Evolutionary conservation across 2,113 vertebrate genomes (phyloP).

Genomic region (Lepus americanus): DNA sequence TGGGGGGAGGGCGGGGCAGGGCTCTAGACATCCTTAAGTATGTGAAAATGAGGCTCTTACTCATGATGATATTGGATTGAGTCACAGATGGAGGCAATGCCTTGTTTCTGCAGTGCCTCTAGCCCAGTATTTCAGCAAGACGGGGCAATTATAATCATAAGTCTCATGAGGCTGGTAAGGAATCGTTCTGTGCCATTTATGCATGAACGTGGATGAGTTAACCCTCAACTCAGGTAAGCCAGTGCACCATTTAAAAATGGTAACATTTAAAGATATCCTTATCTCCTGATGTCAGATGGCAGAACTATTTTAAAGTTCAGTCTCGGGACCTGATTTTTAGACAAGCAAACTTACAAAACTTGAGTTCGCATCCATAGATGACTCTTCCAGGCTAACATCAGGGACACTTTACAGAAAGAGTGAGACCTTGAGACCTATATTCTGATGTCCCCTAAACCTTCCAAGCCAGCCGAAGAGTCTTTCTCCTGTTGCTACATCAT

Average conservation of each 20-base stretch:
- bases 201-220: neutral
- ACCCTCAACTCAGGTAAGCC: neutral
- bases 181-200: neutral
- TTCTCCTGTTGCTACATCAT: neutral
- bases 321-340: neutral
- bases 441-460: neutral
- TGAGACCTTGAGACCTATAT: neutral
- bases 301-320: neutral
- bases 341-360: neutral
- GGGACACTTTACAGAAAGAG: neutral
- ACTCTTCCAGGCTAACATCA: neutral
- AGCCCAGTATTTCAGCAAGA: neutral
- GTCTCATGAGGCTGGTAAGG: neutral
- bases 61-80: neutral
- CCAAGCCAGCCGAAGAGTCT: neutral
- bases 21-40: neutral
- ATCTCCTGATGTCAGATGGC: neutral
- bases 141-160: neutral
- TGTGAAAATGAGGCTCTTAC: neutral
- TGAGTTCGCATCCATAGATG: neutral
- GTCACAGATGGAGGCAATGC: neutral
- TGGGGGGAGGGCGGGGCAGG: too few relatives aligned
- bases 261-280: neutral
- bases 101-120: neutral
- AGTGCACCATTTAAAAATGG: neutral